phyloP scores from a whole-genome alignment of 2,113 vertebrate genomes.

The Campylorhamphus procurvoides region DNA sequence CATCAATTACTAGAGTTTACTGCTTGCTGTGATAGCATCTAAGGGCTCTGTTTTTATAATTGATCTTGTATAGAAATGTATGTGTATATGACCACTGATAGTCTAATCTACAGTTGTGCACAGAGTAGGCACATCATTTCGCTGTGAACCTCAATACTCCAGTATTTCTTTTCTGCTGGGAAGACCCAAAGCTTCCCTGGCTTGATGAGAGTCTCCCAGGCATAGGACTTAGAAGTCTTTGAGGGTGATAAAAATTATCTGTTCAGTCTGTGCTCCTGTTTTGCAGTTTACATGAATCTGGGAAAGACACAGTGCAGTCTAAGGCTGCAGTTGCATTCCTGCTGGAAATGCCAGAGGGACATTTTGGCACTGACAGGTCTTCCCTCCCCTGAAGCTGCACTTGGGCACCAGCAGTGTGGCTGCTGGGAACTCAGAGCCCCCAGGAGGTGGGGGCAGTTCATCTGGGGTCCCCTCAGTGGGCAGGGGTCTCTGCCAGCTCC shows the following conservation, averaged over 20 bases:
- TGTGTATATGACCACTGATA: not conserved
- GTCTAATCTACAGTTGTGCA: not conserved
- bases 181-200: not conserved
- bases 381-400: not conserved
- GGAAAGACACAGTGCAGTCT: not conserved
- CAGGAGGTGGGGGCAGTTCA: not conserved
- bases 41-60: not conserved
- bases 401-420: not conserved
- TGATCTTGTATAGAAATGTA: not conserved
- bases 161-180: not conserved
- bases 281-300: not conserved
- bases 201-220: not conserved
- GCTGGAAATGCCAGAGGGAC: not conserved
- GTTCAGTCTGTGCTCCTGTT: not conserved
- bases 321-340: not conserved
- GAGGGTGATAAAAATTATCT: not conserved
- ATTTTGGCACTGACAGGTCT: not conserved
- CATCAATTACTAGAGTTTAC: not conserved
- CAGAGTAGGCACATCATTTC: not conserved
- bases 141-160: not conserved
- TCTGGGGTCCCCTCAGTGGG: not conserved
- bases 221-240: not conserved
- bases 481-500: not conserved
- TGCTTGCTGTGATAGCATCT: not conserved
- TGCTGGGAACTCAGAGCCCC: rapidly evolving